These are phyloP conservation scores for Lampropteryx suffumata DNA, from an alignment of 2,888 invertebrate genomes.

Conservation along the genomic window DNA sequence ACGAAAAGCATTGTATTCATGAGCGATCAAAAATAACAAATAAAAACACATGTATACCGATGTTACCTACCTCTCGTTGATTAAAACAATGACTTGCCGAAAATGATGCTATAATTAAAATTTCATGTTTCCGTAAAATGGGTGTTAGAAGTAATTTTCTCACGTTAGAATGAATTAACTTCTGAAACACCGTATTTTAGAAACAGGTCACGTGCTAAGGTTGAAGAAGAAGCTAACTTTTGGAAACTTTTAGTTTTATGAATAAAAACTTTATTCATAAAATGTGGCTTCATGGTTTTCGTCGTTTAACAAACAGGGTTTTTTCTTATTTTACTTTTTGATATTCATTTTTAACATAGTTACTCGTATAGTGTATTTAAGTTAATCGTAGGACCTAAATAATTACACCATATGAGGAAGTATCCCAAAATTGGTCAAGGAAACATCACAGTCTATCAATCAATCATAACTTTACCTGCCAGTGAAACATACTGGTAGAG, in stretches of 20 bases:
- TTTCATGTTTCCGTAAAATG: conserved; percentile 16
- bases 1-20: not conserved
- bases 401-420: conserved; percentile 5
- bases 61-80: not conserved
- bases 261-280: conserved; percentile 18
- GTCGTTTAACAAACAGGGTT: not conserved
- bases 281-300: conserved; percentile 2
- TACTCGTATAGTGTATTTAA: no score
- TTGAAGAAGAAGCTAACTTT: conserved; percentile 11
- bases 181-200: conserved; percentile 13
- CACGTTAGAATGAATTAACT: conserved; percentile 28
- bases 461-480: conserved; percentile 31
- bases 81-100: conserved; percentile 22
- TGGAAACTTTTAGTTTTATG: conserved; percentile 19
- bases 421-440: conserved; percentile 21
- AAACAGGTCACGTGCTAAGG: conserved; percentile 30
- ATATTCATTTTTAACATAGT: no score
- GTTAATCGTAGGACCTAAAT: no score
- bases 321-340: not conserved
- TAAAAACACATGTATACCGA: not conserved
- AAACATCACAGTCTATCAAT: conserved; percentile 32
- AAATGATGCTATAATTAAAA: conserved; percentile 21
- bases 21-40: not conserved
- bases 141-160: conserved; percentile 23
- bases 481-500: conserved; percentile 27